These are phyloP conservation scores for Cheumatopsyche charites DNA, from an alignment of 1,140 invertebrate species.

Conservation along the genomic window DNA sequence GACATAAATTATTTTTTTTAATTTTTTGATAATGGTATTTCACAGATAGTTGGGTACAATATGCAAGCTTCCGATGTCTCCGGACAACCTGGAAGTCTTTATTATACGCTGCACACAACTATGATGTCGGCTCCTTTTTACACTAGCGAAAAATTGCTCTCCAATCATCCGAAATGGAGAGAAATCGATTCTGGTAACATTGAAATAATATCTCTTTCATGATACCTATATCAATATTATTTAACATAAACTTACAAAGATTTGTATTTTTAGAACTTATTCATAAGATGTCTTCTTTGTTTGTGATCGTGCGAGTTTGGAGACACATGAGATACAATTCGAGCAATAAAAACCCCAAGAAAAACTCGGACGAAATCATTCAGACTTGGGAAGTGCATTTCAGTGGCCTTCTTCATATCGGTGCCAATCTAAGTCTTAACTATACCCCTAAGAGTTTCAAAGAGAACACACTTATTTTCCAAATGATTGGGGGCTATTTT, in stretches of 20 bases:
- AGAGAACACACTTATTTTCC: conserved; percentile 83
- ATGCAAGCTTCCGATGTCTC: conserved; percentile 57
- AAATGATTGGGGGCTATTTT: conserved; percentile 87
- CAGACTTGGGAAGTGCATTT: conserved; percentile 87
- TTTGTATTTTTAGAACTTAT: conserved; percentile 42
- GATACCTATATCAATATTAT: too few relatives aligned
- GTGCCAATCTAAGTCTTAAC: conserved; percentile 71
- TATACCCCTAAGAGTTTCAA: conserved; percentile 74
- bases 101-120: conserved; percentile 79
- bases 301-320: conserved; percentile 67
- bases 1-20: too few relatives aligned
- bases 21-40: conserved; percentile 4
- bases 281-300: conserved; percentile 57
- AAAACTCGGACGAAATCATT: conserved; percentile 60
- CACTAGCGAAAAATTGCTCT: conserved; percentile 80
- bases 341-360: not conserved
- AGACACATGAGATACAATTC: conserved; percentile 53
- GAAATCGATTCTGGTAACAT: conserved; percentile 65
- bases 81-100: conserved; percentile 64
- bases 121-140: conserved; percentile 85
- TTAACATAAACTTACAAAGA: too few relatives aligned
- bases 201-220: too few relatives aligned
- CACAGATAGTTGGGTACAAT: conserved; percentile 60
- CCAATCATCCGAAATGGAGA: conserved; percentile 77
- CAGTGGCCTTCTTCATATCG: conserved; percentile 79